Percentiles rank a stretch among this genome's conserved stretches.
phyloP scores from a whole-genome alignment of 2,888 invertebrate genomes.

The Theodoxus fluviatilis region DNA sequence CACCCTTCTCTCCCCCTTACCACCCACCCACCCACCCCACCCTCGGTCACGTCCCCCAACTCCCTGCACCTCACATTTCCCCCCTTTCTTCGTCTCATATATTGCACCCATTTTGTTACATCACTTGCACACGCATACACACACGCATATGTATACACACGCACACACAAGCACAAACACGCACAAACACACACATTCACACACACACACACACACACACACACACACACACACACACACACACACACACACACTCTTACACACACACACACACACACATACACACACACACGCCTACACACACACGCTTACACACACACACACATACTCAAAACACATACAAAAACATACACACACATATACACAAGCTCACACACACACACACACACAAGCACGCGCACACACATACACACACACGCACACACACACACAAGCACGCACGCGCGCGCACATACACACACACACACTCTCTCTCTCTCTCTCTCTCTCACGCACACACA shows the following conservation, averaged over 20 bases:
- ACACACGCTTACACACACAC: background rate
- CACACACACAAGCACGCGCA: too few species aligned
- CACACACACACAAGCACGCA: background rate
- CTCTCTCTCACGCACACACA: background rate
- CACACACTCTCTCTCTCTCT: too few species aligned
- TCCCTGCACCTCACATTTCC: too few species aligned
- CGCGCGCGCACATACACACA: background rate
- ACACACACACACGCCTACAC: constrained; percentile 8
- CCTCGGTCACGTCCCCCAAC: too few species aligned
- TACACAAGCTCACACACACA: constrained; percentile 1
- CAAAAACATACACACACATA: constrained; percentile 5
- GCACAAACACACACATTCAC: constrained; percentile 8
- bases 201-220: constrained; percentile 13
- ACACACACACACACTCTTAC: background rate
- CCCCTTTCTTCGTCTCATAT: too few species aligned
- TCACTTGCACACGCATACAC: background rate
- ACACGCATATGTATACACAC: constrained; percentile 11
- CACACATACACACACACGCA: too few species aligned
- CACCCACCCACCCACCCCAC: too few species aligned
- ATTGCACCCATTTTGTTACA: too few species aligned
- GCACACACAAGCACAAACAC: constrained; percentile 8
- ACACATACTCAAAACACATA: background rate
- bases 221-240: constrained; percentile 3
- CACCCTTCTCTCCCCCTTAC: too few species aligned
- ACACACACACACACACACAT: background rate